Base-by-base conservation (phyloP, 2,797 vertebrate genomes). In the Anas capensis region DNA sequence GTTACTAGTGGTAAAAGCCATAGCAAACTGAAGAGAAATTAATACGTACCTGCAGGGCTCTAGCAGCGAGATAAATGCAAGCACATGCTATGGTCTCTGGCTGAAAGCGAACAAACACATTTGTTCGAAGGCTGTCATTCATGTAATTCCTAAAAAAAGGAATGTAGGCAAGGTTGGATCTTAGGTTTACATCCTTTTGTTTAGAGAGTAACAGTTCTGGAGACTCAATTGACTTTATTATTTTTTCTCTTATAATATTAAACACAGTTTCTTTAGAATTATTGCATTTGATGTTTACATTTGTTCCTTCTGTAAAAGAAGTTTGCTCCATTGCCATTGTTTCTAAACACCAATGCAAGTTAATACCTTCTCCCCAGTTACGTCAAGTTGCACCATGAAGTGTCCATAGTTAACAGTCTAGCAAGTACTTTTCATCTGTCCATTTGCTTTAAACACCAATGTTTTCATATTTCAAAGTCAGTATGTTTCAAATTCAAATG, bases 31-130 rank as follows among this genome's bases (percentile, higher is more conserved):
- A 51, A 44, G 36, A 40, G 9, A 82, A 36, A 24, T 0, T 1
- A 48, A 34, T 5, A 89, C 95, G 86, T 90, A 99, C 99, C 98
- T 99, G 99, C 86, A 99, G 98, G 80, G 99, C 99, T 96, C 99
- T 98, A 75, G 99, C 99, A 89, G 99, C 99, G 4, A 99, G 99
- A 97, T 98, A 99, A 97, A 99, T 99, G 96, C 99, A 99, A 97
- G 99, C 99, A 97, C 99, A 99, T 4, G 99, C 99, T 66, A 99
- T 99, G 2, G 99, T 99, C 97, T 99, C 99, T 8, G 99, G 99
- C 97, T 99, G 99, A 97, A 99, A 99, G 95, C 99, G 98, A 97
- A 99, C 99, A 95, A 99, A 99, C 89, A 99, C 99, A n/a, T 99
- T 99, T 23, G 99, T 99, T 96, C 99, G 98, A 92, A 99, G 98